phyloP scores from a whole-genome alignment of 2,888 invertebrate genomes.

The Cryptocheilus praepositus region DNA sequence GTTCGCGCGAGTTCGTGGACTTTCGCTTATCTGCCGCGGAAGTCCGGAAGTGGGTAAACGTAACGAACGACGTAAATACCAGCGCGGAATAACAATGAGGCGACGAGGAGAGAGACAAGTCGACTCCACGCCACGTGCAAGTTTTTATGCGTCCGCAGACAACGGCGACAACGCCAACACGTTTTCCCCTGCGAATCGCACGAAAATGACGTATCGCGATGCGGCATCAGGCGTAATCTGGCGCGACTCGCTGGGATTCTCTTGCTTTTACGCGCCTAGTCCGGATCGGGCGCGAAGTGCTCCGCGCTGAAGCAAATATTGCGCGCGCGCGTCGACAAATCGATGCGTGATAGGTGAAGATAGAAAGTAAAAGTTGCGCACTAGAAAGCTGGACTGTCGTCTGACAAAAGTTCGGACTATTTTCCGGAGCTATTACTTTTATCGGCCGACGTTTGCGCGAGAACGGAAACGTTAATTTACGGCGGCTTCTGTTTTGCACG shows the following conservation, averaged over 20 bases:
- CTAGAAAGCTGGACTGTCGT: too few relatives aligned
- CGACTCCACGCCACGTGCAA: slow-evolving; percentile 21
- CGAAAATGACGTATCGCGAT: background rate
- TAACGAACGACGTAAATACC: slow-evolving; percentile 37
- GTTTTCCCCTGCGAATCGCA: background rate
- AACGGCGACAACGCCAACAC: slow-evolving; percentile 7
- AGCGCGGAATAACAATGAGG: slow-evolving; percentile 41
- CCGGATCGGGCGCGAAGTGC: too few relatives aligned
- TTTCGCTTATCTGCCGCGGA: slow-evolving; percentile 21
- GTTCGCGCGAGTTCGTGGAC: slow-evolving; percentile 16
- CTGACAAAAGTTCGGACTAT: too few relatives aligned
- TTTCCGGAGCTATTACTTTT: background rate
- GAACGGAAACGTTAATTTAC: too few relatives aligned
- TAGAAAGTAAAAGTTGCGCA: background rate
- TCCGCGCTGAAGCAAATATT: background rate
- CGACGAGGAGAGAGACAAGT: background rate
- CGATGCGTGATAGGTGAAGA: background rate
- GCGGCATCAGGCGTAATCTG: too few relatives aligned
- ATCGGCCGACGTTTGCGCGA: too few relatives aligned
- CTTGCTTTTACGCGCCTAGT: too few relatives aligned
- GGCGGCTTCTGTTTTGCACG: too few relatives aligned
- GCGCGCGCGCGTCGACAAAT: background rate
- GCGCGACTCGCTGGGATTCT: too few relatives aligned
- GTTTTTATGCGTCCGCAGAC: slow-evolving; percentile 30
- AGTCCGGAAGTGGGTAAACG: slow-evolving; percentile 44